Conservation (phyloP, 2,888 invertebrate genomes). For the Biston betularia region DNA sequence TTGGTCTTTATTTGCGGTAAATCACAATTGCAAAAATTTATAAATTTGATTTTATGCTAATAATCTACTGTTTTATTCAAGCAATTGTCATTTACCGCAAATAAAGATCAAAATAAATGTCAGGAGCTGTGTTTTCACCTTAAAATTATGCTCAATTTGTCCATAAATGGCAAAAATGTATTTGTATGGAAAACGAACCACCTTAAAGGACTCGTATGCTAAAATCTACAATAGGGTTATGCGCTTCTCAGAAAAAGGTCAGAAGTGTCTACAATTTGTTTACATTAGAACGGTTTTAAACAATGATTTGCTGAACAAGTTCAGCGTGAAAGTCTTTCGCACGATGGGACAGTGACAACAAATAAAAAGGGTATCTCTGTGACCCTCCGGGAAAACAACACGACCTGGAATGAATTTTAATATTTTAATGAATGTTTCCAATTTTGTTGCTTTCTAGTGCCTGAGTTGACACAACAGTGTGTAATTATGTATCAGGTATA, state of each 20-base stretch:
- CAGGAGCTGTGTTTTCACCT: too few species aligned
- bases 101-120: too few species aligned
- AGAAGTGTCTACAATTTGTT: constrained; percentile 14
- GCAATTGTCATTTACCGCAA: too few species aligned
- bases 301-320: constrained; percentile 20
- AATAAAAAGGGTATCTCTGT: constrained; percentile 37
- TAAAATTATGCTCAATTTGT: too few species aligned
- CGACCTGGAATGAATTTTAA: constrained; percentile 30
- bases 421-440: constrained; percentile 40
- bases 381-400: constrained; percentile 36
- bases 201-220: not conserved
- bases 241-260: constrained; percentile 2
- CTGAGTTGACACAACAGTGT: constrained; percentile 14
- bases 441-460: constrained; percentile 44
- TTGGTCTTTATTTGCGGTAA: too few species aligned
- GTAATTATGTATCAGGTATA: too few species aligned
- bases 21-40: too few species aligned
- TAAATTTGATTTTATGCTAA: too few species aligned
- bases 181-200: too few species aligned
- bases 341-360: constrained; percentile 29
- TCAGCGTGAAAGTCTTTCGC: constrained; percentile 20
- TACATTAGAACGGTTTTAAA: constrained; percentile 13
- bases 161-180: too few species aligned
- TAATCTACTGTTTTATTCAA: too few species aligned
- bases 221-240: not conserved